Evolutionary conservation across 2,113 vertebrate genomes (phyloP), one percentile per base, ranked within the genome.

Genomic region (Tricholaema leucomelas): DNA sequence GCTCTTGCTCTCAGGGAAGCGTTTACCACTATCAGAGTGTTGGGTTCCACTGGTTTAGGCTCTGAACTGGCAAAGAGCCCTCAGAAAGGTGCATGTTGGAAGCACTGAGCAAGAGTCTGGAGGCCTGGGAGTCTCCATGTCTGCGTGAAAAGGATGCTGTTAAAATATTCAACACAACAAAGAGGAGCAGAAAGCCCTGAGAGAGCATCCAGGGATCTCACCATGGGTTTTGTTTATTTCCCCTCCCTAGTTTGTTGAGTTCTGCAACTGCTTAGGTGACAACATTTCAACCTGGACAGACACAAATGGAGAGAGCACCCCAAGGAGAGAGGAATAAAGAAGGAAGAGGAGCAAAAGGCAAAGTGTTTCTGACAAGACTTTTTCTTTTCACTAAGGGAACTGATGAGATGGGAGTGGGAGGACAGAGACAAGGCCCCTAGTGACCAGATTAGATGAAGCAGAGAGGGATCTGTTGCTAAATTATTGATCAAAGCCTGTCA

Each of bases 21-120:
- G 0, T n/a, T 1, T 8, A 0, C 6, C 9, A 2, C 23, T 15
- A 0, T 5, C 7, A 3, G 58, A 31, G 63, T 1, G 58, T 6
- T 67, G 17, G 42, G 13, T 23, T 76, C 1, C 8, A 0, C 65
- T 11, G 2, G 42, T 44, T 16, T 10, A 52, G 19, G 71, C 58
- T 81, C 44, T 24, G 40, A 7, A 2, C 6, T 3, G 55, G 69
- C 44, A 20, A 20, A 8, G 33, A 31, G 87, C 30, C 0, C 2
- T 4, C 3, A 16, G 63, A 14, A 42, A 61, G 66, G 72, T 42
- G 78, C 3, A 5, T 14, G 71, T 5, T 2, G 17, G 18, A 28
- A 50, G 83, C 6, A 2, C 80, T 8, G 54, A 33, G 64, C 59
- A 13, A 33, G 65, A 78, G 54, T 10, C 12, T 2, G 54, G 59